Conservation (phyloP, 2,797 vertebrate genomes). For the Mus spretus region DNA sequence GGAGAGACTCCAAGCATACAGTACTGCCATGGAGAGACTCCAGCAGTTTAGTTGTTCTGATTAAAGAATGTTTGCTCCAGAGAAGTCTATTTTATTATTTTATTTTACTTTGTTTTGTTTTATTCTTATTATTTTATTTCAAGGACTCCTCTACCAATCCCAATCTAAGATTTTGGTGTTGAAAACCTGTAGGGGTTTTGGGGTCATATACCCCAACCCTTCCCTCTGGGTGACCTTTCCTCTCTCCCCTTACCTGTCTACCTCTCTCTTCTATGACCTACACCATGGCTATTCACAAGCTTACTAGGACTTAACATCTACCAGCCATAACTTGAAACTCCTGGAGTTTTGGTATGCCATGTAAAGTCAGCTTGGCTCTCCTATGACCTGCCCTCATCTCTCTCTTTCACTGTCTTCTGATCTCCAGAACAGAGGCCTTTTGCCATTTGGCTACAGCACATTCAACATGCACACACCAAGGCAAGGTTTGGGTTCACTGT, state of each 20-base stretch:
- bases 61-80: background rate
- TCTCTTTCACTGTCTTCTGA: background rate
- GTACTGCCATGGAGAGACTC: background rate
- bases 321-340: background rate
- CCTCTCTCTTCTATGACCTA: background rate
- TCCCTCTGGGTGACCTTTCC: background rate
- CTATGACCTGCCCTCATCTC: background rate
- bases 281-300: background rate
- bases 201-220: background rate
- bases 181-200: background rate
- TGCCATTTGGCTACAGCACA: background rate
- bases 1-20: no score
- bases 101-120: no score
- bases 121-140: background rate
- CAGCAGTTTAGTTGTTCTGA: background rate
- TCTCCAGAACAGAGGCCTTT: background rate
- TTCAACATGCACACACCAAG: background rate
- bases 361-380: background rate
- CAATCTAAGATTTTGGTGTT: background rate
- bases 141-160: background rate
- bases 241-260: background rate
- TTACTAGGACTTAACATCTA: background rate
- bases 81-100: background rate
- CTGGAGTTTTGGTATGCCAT: background rate
- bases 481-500: background rate